Evolutionary conservation across 2,888 invertebrate species (phyloP), one percentile per base, ranked within the genome.

Genomic region (Microctonus hyperodae): DNA sequence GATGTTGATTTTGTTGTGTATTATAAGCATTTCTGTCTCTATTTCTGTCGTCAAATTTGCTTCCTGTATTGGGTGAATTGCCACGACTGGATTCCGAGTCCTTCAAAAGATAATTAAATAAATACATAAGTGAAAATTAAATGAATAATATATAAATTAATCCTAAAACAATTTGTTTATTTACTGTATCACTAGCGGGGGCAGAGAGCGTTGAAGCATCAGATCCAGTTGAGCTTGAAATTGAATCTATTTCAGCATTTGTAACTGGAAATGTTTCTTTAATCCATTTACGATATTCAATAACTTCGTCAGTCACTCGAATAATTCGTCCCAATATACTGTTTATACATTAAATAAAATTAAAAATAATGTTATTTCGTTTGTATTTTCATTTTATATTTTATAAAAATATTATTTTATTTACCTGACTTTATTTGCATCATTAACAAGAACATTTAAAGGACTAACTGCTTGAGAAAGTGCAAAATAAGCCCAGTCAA

Each of bases 401-500:
- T n/a, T 9, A 23, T 13, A 25, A 25, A 22, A 60, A 44, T 61
- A 13, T 25, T 11, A 22, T 37, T 31, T 48, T 63, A 57, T 65
- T 70, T 70, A 85, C 86, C 86, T 86, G 75, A 81, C 76, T 79
- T 83, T 82, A 74, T 82, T 85, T 25, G 85, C 83, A 77, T 90
- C 88, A 77, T 87, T 87, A 76, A 88, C 86, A 74, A 81, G 75
- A 72, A 80, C 79, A 76, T 84, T 83, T 66, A 84, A 79, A 64
- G 86, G 86, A 78, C 87, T 90, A 70, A 92, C 91, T 71, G 92
- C 92, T 83, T 91, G 91, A 76, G 91, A 90, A 76, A 96, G 88
- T 76, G 91, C 90, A 70, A 92, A 90, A 86, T 94, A 98, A 69
- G 98, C 98, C 88, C 95, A 96, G 86, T 97, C 97, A 87, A 98